Evolutionary conservation across 2,888 invertebrate genomes (phyloP).

Genomic region (Ophioninae sp.): DNA sequence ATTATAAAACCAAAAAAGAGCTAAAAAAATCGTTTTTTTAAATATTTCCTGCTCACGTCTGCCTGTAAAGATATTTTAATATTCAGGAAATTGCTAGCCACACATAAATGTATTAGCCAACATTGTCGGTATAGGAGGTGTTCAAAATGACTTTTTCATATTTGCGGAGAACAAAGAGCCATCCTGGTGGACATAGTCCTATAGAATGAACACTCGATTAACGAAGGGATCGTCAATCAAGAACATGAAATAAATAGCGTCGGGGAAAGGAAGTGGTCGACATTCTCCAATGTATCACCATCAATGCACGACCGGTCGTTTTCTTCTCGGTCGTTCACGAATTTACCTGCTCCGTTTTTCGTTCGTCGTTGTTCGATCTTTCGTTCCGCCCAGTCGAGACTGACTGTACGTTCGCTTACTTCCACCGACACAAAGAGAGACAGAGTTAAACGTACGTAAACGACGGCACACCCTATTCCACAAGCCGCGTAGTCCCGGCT

Average conservation of each 20-base stretch:
- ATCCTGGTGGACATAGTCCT: constrained; percentile 33
- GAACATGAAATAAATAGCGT: constrained; percentile 54
- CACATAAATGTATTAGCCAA: no score
- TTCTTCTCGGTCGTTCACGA: constrained; percentile 57
- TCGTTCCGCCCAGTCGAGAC: constrained; percentile 43
- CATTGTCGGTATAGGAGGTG: no score
- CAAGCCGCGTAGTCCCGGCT: constrained; percentile 49
- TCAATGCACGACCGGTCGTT: constrained; percentile 38
- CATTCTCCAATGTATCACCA: constrained; percentile 40
- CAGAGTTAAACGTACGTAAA: background rate
- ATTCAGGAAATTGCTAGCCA: no score
- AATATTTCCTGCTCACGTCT: no score
- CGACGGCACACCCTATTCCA: constrained; percentile 56
- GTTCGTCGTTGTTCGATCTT: constrained; percentile 25
- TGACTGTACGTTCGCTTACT: constrained; percentile 24
- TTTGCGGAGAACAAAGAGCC: background rate
- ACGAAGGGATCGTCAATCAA: constrained; percentile 34
- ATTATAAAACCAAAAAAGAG: no score
- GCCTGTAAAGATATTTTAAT: no score
- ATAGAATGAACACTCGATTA: constrained; percentile 53
- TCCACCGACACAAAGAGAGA: background rate
- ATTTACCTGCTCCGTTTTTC: constrained; percentile 52
- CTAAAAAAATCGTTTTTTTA: no score
- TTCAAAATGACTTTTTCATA: no score
- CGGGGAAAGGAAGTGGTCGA: constrained; percentile 25